Base-by-base conservation (phyloP, 2,113 vertebrate species). In the Clarias batrachus region DNA sequence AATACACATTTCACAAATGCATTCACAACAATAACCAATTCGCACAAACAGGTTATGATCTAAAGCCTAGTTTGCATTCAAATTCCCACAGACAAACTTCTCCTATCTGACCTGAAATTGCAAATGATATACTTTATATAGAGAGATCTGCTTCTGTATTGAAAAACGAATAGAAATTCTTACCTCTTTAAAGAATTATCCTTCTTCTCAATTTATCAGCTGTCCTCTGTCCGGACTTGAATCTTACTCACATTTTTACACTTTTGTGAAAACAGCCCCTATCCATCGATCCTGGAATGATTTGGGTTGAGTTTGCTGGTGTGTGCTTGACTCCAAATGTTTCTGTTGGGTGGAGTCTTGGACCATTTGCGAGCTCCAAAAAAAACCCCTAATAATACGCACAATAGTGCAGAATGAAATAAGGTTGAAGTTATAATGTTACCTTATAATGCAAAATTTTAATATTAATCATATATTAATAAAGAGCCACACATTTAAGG, bases 301-400 rank as follows among this genome's bases (percentile, higher is more conserved):
- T 62, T 25, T 84, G 68, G 14, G 12, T 57, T 25, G 27, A 81
- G 65, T 77, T 57, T 81, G 59, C 16, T 81, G 68, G 14, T 78
- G 85, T 71, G n/a, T 62, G 25, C 37, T 73, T 57, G 33, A 33
- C 30, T 71, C 85, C 85, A 86, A 78, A 86, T 86, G 85, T 86
- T 82, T 73, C 33, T 27, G 2, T 54, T 57, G 85, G 85, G 85
- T 81, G 85, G 65, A n/a, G 78, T 70, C 30, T 23, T 81, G 85
- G 85, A 33, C 7, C 52, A 80, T 37, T 81, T 17, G 30, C 41
- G 62, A 52, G 57, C 33, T 81, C 78, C 16, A 30, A 85, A 48
- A 62, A 85, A 56, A 66, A 60, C 48, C 0, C 1, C 30, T 33
- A 48, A 7, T 7, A 48, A 48, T 48, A 48, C 48, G 7, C 63